A percentile compares a stretch with the other conserved stretches of the same genome.
Conservation (phyloP, 37 sponge, comb jelly and placozoan genomes). For the Mnemiopsis leidyi region DNA sequence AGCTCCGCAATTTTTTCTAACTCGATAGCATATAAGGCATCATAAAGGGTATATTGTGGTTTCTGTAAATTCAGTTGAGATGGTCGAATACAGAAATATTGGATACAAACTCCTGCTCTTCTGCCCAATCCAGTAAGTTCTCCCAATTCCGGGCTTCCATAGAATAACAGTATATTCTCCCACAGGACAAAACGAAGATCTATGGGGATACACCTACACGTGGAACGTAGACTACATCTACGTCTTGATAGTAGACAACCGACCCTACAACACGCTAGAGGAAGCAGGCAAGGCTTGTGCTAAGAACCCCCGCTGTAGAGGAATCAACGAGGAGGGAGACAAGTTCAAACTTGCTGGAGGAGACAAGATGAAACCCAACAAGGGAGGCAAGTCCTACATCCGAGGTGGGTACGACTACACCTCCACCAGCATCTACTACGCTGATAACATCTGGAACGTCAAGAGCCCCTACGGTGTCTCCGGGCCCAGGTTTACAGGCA, state of each 20-base stretch:
- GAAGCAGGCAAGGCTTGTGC: background rate
- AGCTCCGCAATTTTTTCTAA: too few relatives aligned
- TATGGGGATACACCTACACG: background rate
- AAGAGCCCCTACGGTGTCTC: constrained; percentile 8
- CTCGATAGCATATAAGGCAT: too few relatives aligned
- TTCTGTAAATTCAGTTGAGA: too few relatives aligned
- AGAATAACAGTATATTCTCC: background rate
- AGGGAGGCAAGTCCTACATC: background rate
- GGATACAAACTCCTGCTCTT: background rate
- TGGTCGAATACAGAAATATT: too few relatives aligned
- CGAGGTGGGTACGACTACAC: constrained; percentile 7
- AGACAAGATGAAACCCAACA: constrained; percentile 8
- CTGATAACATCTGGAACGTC: constrained; percentile 3
- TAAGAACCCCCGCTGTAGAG: background rate
- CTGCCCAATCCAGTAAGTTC: background rate
- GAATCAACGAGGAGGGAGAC: background rate
- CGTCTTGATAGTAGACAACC: background rate
- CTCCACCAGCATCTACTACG: constrained; percentile 4
- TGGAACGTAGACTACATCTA: background rate
- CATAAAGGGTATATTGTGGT: too few relatives aligned
- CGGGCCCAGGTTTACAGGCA: background rate
- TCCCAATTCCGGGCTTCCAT: background rate
- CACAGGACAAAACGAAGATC: background rate
- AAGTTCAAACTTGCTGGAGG: background rate
- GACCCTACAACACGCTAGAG: background rate